These are phyloP conservation scores for Rhagoletis pomonella DNA, from an alignment of 1,140 invertebrate genomes.

Conservation along the genomic window DNA sequence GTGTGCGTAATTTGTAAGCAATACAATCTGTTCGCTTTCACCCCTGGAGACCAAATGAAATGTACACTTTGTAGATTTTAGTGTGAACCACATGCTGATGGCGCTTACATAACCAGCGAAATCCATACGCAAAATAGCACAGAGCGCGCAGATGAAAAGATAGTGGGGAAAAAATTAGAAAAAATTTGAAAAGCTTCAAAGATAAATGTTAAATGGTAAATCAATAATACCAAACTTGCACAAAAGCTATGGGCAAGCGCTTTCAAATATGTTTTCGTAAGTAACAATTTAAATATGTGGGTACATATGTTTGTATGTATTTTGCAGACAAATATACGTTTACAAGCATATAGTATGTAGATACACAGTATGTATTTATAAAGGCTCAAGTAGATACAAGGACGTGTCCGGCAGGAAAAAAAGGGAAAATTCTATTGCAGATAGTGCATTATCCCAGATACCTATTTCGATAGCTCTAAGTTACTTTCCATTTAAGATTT, in stretches of 20 bases:
- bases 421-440: too few species aligned
- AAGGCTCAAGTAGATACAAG: too few species aligned
- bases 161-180: background rate
- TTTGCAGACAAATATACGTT: background rate
- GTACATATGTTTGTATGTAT: background rate
- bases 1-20: background rate
- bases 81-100: background rate
- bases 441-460: too few species aligned
- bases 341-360: background rate
- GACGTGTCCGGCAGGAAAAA: too few species aligned
- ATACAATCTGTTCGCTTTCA: too few species aligned
- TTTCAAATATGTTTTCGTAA: slow-evolving; percentile 1
- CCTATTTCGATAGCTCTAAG: too few species aligned
- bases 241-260: slow-evolving; percentile 1
- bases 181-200: slow-evolving; percentile 21
- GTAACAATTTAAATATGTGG: background rate
- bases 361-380: background rate
- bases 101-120: background rate
- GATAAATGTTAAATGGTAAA: slow-evolving; percentile 53
- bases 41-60: background rate
- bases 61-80: background rate
- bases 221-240: slow-evolving; percentile 22
- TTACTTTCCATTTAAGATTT: too few species aligned
- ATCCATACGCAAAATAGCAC: background rate
- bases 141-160: background rate